Conservation (phyloP, 2,113 vertebrate species). For the Delphinapterus leucas region DNA sequence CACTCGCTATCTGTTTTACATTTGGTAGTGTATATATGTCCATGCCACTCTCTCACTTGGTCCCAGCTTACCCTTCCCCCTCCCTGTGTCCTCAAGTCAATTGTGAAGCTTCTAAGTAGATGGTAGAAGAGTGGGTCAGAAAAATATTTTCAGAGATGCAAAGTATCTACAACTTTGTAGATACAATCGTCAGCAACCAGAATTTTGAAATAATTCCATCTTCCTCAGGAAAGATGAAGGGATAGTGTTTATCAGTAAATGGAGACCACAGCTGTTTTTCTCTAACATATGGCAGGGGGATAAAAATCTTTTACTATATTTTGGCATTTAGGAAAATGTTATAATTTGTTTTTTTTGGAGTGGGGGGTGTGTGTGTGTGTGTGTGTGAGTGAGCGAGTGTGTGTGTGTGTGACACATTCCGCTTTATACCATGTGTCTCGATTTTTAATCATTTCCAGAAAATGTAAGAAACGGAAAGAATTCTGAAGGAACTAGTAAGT, state of each 20-base stretch:
- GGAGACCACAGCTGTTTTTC: neutral
- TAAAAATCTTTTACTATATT: slow-evolving; percentile 23
- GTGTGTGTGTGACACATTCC: neutral
- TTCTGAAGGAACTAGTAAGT: slow-evolving; percentile 12
- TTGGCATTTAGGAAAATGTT: slow-evolving; percentile 23
- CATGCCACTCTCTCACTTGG: too few relatives aligned
- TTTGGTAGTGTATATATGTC: too few relatives aligned
- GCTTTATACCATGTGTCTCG: slow-evolving; percentile 9
- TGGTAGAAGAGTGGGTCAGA: slow-evolving; percentile 30
- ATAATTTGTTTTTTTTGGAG: neutral
- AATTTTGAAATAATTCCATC: neutral
- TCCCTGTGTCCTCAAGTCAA: too few relatives aligned
- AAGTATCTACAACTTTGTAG: neutral
- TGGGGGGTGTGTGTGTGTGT: neutral
- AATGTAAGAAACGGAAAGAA: slow-evolving; percentile 19
- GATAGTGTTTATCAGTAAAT: neutral
- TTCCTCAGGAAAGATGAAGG: neutral
- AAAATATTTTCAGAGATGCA: slow-evolving; percentile 2
- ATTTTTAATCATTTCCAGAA: slow-evolving; percentile 46
- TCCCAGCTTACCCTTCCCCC: too few relatives aligned
- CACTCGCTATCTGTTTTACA: too few relatives aligned
- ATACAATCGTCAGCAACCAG: neutral
- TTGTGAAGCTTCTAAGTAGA: slow-evolving; percentile 20
- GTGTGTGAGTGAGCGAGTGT: neutral
- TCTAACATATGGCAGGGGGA: neutral